phyloP scores from a whole-genome alignment of 2,888 invertebrate species.

The Drosophila yooni region DNA sequence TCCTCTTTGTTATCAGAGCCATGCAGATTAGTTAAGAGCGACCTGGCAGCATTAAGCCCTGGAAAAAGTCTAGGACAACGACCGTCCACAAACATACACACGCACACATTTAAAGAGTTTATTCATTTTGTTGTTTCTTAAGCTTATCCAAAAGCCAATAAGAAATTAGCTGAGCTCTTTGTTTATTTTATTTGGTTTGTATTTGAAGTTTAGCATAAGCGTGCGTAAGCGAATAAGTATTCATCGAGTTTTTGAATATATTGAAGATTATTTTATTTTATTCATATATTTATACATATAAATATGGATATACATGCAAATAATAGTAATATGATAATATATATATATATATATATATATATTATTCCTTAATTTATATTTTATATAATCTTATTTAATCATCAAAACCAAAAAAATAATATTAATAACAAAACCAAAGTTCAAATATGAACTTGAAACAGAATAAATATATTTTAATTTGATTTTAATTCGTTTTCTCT shows the following conservation, averaged over 20 bases:
- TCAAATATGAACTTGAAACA: neutral
- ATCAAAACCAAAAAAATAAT: no score
- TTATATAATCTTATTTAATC: no score
- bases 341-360: no score
- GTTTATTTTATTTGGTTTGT: no score
- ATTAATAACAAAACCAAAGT: neutral
- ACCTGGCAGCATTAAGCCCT: neutral
- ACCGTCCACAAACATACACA: neutral
- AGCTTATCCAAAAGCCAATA: neutral
- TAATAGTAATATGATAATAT: no score
- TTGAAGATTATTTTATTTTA: neutral
- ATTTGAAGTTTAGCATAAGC: neutral
- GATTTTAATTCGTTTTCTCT: neutral
- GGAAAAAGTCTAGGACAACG: neutral
- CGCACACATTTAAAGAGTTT: neutral
- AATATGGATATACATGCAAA: neutral
- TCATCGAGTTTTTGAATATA: neutral
- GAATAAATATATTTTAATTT: neutral
- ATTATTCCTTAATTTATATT: no score
- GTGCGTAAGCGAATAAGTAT: neutral
- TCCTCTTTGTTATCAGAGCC: slow-evolving; percentile 31
- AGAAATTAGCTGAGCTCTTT: neutral
- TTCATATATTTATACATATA: neutral
- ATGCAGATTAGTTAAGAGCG: slow-evolving; percentile 33
- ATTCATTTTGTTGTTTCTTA: neutral